Percentiles rank a stretch among this genome's conserved stretches.
Conservation (phyloP, 2,888 invertebrate species). For the Athripsodes cinereus region DNA sequence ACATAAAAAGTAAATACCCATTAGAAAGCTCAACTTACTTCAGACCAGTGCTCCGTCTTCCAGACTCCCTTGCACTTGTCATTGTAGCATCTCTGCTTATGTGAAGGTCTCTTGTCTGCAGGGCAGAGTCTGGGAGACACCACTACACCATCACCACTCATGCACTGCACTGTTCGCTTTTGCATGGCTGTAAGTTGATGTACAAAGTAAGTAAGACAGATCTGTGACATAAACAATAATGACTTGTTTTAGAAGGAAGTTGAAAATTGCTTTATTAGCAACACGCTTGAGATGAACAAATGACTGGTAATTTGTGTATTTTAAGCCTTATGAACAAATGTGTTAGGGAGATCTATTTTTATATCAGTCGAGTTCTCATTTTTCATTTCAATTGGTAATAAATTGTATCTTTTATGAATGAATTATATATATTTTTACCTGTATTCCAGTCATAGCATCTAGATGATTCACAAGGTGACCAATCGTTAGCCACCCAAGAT, state of each 20-base stretch:
- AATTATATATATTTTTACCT: too few species aligned
- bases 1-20: too few species aligned
- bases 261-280: not conserved
- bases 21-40: too few species aligned
- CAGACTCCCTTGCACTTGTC: slow-evolving; percentile 84
- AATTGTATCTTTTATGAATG: too few species aligned
- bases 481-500: slow-evolving; percentile 62
- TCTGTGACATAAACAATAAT: not conserved
- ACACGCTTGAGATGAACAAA: not conserved
- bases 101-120: slow-evolving; percentile 64
- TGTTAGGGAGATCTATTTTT: too few species aligned
- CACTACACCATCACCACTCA: slow-evolving; percentile 42
- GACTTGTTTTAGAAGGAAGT: too few species aligned
- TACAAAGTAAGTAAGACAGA: not conserved
- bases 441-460: slow-evolving; percentile 71
- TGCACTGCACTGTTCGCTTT: slow-evolving; percentile 60
- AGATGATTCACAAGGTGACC: slow-evolving; percentile 67
- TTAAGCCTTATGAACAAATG: too few species aligned
- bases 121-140: slow-evolving; percentile 56
- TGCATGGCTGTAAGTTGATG: slow-evolving; percentile 67
- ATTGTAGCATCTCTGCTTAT: slow-evolving; percentile 73
- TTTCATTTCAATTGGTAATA: too few species aligned
- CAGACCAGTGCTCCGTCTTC: slow-evolving; percentile 89
- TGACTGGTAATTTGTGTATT: not conserved
- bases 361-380: too few species aligned